phyloP scores from a whole-genome alignment of 2,797 vertebrate genomes.

The Notolepis coatsorum region DNA sequence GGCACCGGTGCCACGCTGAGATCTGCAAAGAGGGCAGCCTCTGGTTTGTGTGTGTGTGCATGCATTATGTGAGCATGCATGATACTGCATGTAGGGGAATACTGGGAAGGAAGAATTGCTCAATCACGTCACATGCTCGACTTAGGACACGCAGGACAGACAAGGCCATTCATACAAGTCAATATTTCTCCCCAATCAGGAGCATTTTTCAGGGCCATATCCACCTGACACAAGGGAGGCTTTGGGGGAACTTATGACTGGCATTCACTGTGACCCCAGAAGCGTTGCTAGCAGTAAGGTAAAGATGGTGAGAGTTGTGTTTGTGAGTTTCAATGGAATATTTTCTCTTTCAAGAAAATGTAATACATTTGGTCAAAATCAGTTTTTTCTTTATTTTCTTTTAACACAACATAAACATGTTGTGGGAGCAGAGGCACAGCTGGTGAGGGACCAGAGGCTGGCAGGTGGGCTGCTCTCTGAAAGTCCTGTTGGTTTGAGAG shows the following conservation, averaged over 20 bases:
- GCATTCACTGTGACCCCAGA: neutral
- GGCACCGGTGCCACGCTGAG: no score
- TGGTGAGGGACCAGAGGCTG: no score
- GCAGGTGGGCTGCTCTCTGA: no score
- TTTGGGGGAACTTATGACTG: constrained; percentile 42
- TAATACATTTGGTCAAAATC: no score
- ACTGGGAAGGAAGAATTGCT: constrained; percentile 56
- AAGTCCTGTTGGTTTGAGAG: no score
- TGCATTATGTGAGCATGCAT: constrained; percentile 4
- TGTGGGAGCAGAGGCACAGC: no score
- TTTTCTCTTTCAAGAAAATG: no score
- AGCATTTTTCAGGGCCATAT: constrained; percentile 49
- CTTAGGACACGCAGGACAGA: constrained; percentile 60
- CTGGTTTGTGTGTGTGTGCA: neutral
- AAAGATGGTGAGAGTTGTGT: no score
- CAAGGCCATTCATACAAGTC: constrained; percentile 69
- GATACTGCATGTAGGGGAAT: neutral
- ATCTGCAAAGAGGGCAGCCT: no score
- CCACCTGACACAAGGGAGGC: constrained; percentile 46
- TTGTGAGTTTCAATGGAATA: no score
- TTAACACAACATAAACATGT: no score
- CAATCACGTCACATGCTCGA: constrained; percentile 68
- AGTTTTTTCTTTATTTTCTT: no score
- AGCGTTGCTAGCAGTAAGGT: neutral
- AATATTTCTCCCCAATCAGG: constrained; percentile 66